These are phyloP conservation scores for Philopotamus ludificatus DNA, from an alignment of 1,140 invertebrate species.

Conservation along the genomic window DNA sequence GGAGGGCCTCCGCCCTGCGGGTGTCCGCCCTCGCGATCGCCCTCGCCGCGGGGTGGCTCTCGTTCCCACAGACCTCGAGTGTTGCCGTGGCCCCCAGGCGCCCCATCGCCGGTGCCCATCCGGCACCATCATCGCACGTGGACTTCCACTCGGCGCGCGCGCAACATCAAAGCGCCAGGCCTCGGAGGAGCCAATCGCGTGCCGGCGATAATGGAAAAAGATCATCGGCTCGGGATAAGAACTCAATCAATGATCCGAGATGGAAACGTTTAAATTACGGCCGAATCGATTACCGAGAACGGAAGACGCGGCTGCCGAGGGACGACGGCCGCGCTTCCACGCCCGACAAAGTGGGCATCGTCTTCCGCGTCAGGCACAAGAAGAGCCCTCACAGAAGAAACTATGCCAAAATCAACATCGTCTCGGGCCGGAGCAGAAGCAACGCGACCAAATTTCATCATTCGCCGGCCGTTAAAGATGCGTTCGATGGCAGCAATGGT, in stretches of 20 bases:
- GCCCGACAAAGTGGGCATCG: neutral
- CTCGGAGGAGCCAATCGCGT: conserved; percentile 14
- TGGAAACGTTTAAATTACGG: neutral
- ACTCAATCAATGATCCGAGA: neutral
- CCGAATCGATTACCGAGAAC: neutral
- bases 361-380: neutral
- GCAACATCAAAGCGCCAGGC: neutral
- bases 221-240: neutral
- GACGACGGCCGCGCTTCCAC: neutral
- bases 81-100: neutral
- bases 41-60: conserved; percentile 28
- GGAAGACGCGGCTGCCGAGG: neutral
- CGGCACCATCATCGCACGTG: too few species aligned
- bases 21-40: conserved; percentile 18
- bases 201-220: neutral
- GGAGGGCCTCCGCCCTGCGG: conserved; percentile 15
- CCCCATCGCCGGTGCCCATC: conserved; percentile 3
- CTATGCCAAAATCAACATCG: neutral
- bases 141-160: neutral
- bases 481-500: conserved; percentile 28
- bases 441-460: neutral
- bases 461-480: conserved; percentile 22
- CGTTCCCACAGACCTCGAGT: neutral
- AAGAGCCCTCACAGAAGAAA: neutral
- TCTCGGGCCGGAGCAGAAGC: too few species aligned